A percentile compares a stretch with the other conserved stretches of the same genome.
Evolutionary conservation across 2,797 vertebrate genomes (phyloP).

Genomic region (Notolepis coatsorum): DNA sequence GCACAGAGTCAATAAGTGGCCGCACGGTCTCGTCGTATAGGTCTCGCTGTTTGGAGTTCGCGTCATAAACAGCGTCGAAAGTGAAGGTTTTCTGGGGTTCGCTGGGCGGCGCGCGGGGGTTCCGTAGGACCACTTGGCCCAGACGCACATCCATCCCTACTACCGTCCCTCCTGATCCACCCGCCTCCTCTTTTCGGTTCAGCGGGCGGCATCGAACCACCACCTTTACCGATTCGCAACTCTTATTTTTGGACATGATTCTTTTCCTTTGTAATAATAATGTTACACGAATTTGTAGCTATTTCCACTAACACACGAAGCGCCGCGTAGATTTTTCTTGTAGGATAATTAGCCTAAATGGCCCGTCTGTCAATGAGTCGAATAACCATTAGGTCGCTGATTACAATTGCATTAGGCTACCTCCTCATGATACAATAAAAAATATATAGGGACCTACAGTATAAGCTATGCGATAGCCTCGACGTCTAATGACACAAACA

Average conservation of each 20-base stretch:
- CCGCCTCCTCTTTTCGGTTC: constrained; percentile 88
- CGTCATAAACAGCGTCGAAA: constrained; percentile 94
- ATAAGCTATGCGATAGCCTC: too few relatives aligned
- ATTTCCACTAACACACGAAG: constrained; percentile 1
- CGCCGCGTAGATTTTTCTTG: neutral
- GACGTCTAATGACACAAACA: too few relatives aligned
- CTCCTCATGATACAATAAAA: constrained; percentile 23
- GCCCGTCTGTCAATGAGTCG: constrained; percentile 12
- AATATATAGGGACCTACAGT: too few relatives aligned
- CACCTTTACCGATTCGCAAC: constrained; percentile 92
- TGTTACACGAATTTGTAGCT: neutral
- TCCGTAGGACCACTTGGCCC: constrained; percentile 93
- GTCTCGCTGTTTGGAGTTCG: constrained; percentile 89
- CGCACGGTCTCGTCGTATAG: constrained; percentile 94
- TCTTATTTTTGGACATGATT: constrained; percentile 85
- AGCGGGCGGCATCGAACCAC: constrained; percentile 93
- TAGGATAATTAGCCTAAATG: constrained; percentile 27
- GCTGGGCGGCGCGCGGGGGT: constrained; percentile 85
- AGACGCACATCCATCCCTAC: constrained; percentile 90
- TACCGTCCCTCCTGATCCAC: constrained; percentile 83
- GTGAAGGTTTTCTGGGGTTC: constrained; percentile 95
- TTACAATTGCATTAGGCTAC: constrained; percentile 40
- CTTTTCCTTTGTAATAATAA: neutral
- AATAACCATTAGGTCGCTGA: constrained; percentile 38
- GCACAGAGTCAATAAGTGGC: constrained; percentile 91